Percentiles rank a stretch among this genome's conserved stretches.
Conservation (phyloP, 2,113 vertebrate species). For the Procavia capensis region DNA sequence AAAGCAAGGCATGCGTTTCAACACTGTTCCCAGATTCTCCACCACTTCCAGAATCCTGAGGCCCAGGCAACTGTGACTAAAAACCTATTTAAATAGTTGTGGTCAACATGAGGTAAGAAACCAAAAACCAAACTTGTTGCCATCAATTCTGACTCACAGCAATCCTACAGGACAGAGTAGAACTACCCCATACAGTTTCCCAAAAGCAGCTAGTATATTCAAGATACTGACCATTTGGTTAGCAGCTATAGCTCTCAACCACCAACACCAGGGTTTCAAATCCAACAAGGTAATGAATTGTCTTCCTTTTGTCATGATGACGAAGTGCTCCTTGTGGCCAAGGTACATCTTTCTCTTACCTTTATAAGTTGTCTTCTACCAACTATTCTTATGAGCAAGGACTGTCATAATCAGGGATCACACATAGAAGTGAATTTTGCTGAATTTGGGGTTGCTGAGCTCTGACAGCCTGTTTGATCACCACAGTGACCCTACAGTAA, state of each 20-base stretch:
- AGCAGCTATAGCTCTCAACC: no score
- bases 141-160: no score
- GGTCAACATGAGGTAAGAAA: background rate
- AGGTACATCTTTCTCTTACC: background rate
- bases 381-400: background rate
- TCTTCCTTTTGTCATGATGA: background rate
- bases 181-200: no score
- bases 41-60: background rate
- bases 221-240: no score
- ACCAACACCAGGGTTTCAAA: no score
- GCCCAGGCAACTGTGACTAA: background rate
- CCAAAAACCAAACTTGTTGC: no score
- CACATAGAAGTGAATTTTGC: background rate
- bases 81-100: background rate
- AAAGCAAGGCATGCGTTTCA: background rate
- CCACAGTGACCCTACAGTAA: background rate
- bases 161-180: no score
- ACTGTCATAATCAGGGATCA: background rate
- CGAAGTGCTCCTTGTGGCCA: background rate
- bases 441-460: background rate
- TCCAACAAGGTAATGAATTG: background rate
- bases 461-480: slow-evolving; percentile 38
- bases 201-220: no score
- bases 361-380: background rate
- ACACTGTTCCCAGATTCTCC: background rate